These are phyloP conservation scores for Cuniculus paca DNA, from an alignment of 2,797 vertebrate genomes.

Conservation along the genomic window DNA sequence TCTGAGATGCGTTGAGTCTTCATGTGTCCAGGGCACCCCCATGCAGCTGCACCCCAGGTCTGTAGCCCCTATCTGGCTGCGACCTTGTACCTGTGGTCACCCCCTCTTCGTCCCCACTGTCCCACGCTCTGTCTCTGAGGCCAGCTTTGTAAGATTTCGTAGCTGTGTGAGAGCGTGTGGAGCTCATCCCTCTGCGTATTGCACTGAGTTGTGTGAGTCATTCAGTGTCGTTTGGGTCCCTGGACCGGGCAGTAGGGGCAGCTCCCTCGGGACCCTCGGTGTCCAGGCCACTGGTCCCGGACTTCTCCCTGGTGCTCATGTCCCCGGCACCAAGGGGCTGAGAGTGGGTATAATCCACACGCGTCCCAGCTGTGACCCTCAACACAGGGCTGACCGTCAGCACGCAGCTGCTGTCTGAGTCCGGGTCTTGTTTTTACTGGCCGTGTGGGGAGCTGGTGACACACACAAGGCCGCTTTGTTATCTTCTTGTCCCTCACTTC, in stretches of 20 bases:
- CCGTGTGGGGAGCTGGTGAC: background rate
- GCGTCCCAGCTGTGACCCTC: background rate
- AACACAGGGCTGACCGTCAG: too few relatives aligned
- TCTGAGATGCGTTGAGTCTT: background rate
- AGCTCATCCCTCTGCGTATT: background rate
- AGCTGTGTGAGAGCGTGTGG: background rate
- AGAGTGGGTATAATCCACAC: background rate
- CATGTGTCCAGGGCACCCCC: background rate
- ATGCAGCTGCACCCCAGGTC: background rate
- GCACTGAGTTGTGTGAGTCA: background rate
- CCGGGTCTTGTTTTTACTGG: too few relatives aligned
- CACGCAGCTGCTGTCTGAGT: too few relatives aligned
- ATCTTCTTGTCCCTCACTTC: too few relatives aligned
- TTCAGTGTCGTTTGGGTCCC: background rate
- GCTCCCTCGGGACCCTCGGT: background rate
- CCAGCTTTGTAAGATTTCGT: background rate
- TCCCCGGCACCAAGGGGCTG: background rate
- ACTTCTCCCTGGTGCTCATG: background rate
- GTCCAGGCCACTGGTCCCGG: background rate
- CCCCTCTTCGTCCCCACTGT: background rate
- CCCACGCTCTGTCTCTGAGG: background rate
- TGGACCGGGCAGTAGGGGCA: background rate
- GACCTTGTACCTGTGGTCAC: background rate
- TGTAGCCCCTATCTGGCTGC: background rate
- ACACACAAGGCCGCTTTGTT: background rate